Evolutionary conservation across 2,888 invertebrate species (phyloP).

Genomic region (Idaea aversata): DNA sequence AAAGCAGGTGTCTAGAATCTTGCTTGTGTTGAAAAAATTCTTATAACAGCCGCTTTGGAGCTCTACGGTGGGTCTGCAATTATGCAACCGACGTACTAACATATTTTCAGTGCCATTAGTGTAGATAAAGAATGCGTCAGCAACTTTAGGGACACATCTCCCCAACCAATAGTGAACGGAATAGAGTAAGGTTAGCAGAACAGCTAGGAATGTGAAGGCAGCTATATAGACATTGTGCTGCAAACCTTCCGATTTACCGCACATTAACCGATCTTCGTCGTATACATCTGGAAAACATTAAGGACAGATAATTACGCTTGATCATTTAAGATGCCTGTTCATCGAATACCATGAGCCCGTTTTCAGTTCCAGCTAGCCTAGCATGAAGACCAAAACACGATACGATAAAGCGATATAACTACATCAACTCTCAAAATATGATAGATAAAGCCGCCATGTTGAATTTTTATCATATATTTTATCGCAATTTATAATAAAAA

Average conservation of each 20-base stretch:
- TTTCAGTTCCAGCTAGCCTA: too few relatives aligned
- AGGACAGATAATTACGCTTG: not conserved
- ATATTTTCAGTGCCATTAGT: conserved; percentile 63
- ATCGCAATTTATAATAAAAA: too few relatives aligned
- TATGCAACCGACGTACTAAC: conserved; percentile 39
- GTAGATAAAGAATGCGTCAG: conserved; percentile 70
- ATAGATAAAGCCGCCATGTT: too few relatives aligned
- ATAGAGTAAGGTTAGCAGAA: conserved; percentile 56
- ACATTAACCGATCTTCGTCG: conserved; percentile 63
- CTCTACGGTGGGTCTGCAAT: too few relatives aligned
- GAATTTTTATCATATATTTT: too few relatives aligned
- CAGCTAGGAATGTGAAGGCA: conserved; percentile 55
- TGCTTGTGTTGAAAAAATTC: too few relatives aligned
- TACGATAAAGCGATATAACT: too few relatives aligned
- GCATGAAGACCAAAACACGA: too few relatives aligned
- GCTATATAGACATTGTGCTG: conserved; percentile 60
- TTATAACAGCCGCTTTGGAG: too few relatives aligned
- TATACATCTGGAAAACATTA: conserved; percentile 52
- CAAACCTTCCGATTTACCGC: conserved; percentile 42
- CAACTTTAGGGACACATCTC: conserved; percentile 66
- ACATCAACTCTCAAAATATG: too few relatives aligned
- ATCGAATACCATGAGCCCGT: not conserved
- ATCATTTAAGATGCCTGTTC: not conserved
- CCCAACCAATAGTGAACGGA: conserved; percentile 66
- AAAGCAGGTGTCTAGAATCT: too few relatives aligned